phyloP scores from a whole-genome alignment of 2,888 invertebrate species.

The Odiellus spinosus region DNA sequence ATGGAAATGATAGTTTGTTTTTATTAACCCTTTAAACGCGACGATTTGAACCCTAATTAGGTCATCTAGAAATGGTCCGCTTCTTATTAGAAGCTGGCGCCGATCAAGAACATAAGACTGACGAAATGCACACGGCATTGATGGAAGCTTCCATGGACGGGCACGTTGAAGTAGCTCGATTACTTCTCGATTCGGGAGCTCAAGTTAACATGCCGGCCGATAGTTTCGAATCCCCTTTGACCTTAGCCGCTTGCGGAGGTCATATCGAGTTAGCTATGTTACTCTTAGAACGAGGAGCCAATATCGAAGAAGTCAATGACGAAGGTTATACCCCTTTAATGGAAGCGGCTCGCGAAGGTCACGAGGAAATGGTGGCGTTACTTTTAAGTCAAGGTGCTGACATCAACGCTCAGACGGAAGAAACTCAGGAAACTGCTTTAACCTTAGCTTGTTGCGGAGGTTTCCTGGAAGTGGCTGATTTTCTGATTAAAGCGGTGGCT shows the following conservation, averaged over 20 bases:
- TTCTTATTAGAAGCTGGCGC: slow-evolving; percentile 90
- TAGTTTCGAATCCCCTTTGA: slow-evolving; percentile 96
- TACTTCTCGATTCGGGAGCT: slow-evolving; percentile 88
- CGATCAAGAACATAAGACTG: slow-evolving; percentile 94
- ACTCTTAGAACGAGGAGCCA: slow-evolving; percentile 88
- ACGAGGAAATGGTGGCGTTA: slow-evolving; percentile 93
- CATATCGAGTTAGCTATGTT: slow-evolving; percentile 93
- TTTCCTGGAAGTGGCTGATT: slow-evolving; percentile 86
- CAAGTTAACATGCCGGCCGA: slow-evolving; percentile 98
- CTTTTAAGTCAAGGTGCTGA: slow-evolving; percentile 83
- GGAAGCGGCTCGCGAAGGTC: slow-evolving; percentile 97
- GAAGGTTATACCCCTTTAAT: slow-evolving; percentile 98
- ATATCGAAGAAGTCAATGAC: slow-evolving; percentile 97
- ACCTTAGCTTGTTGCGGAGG: slow-evolving; percentile 89
- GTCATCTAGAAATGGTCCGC: slow-evolving; percentile 91
- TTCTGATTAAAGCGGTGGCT: slow-evolving; percentile 84
- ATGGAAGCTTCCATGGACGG: slow-evolving; percentile 99
- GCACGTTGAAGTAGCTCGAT: slow-evolving; percentile 88
- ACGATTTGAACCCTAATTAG: too few relatives aligned
- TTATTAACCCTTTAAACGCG: too few relatives aligned
- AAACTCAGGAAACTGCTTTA: slow-evolving; percentile 91
- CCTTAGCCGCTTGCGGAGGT: slow-evolving; percentile 94
- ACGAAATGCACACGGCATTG: slow-evolving; percentile 98
- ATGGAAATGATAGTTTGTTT: too few relatives aligned
- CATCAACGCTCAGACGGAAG: slow-evolving; percentile 96